Evolutionary conservation across 2,113 vertebrate genomes (phyloP).

Genomic region (Speoplatyrhinus poulsoni): DNA sequence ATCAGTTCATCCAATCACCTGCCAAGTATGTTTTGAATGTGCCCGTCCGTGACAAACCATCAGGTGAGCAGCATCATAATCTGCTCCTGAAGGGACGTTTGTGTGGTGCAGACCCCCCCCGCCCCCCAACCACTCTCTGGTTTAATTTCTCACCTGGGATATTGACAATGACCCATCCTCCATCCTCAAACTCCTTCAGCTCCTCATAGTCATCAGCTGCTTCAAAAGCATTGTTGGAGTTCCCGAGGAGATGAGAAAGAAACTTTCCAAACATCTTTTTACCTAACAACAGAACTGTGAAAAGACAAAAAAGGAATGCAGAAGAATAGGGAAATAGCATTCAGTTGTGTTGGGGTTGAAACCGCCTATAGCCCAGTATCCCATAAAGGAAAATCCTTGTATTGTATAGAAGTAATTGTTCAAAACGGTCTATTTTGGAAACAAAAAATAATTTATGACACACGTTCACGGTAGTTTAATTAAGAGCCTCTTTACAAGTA

Average conservation of each 20-base stretch:
- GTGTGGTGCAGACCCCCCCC: too few relatives aligned
- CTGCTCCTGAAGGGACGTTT: too few relatives aligned
- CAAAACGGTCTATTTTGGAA: neutral
- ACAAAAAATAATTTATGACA: neutral
- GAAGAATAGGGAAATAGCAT: neutral
- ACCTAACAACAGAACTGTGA: slow-evolving; percentile 18
- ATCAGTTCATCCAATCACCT: too few relatives aligned
- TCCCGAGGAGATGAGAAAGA: slow-evolving; percentile 68
- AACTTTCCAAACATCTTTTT: slow-evolving; percentile 72
- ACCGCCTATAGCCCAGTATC: too few relatives aligned
- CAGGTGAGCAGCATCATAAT: too few relatives aligned
- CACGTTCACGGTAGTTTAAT: neutral
- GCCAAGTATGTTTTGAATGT: too few relatives aligned
- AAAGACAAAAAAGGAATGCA: neutral
- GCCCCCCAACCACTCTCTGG: neutral
- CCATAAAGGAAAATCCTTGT: too few relatives aligned
- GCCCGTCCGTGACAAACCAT: too few relatives aligned
- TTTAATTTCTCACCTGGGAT: slow-evolving; percentile 63
- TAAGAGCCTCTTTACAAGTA: neutral
- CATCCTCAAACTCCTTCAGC: slow-evolving; percentile 73
- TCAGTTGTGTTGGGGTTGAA: too few relatives aligned
- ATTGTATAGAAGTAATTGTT: neutral
- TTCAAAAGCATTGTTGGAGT: slow-evolving; percentile 26
- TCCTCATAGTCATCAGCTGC: slow-evolving; percentile 33
- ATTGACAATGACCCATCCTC: slow-evolving; percentile 74